Conservation (phyloP, 2,797 vertebrate species). For the Halcyon badia region DNA sequence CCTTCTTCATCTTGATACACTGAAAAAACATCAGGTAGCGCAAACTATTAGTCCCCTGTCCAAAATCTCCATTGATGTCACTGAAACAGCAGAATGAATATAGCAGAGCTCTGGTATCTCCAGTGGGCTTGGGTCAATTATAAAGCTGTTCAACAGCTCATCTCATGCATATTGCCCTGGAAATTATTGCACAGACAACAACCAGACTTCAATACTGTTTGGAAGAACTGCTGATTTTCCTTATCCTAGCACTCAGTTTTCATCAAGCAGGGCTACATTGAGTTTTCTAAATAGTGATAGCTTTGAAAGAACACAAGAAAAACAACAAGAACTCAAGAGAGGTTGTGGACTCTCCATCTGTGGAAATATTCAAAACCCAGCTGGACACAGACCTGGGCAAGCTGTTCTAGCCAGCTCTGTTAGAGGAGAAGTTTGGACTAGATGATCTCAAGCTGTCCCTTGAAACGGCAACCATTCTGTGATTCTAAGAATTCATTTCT, state of each 20-base stretch:
- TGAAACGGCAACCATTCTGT: neutral
- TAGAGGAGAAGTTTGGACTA: neutral
- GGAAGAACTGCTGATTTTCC: neutral
- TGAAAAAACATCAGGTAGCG: rapidly evolving
- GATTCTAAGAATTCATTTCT: neutral
- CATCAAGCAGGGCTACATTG: neutral
- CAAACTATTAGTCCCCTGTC: neutral
- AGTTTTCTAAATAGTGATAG: neutral
- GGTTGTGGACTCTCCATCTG: neutral
- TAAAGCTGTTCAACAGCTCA: neutral
- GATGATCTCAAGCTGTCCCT: neutral
- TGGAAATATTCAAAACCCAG: neutral
- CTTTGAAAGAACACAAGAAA: slow-evolving; percentile 6
- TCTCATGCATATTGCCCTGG: neutral
- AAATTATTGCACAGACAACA: neutral
- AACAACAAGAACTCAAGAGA: neutral
- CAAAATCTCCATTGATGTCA: neutral
- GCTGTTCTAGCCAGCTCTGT: neutral
- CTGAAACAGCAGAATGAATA: neutral
- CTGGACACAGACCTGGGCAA: neutral
- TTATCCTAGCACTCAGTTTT: neutral
- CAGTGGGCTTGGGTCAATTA: neutral
- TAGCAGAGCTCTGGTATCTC: neutral
- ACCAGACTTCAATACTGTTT: neutral
- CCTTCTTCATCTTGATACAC: neutral